A percentile compares a stretch with the other conserved stretches of the same genome.
Conservation (phyloP, 2,888 invertebrate genomes). For the Tetragnatha montana region DNA sequence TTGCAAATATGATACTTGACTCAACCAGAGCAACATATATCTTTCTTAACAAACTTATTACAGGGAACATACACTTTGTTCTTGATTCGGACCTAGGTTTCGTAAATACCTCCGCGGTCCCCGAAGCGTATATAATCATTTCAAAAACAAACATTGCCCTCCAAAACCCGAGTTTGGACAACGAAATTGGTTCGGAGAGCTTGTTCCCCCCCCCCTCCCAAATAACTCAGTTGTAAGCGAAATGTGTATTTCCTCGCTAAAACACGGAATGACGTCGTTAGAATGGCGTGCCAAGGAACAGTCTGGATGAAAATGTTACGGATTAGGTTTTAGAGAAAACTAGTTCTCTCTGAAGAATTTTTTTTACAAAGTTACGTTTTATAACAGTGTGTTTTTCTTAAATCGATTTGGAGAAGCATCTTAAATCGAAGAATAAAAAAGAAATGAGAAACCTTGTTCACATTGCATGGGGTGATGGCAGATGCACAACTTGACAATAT, state of each 20-base stretch:
- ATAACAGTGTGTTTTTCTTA: not conserved
- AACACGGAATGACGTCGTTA: slow-evolving; percentile 23
- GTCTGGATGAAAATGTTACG: slow-evolving; percentile 3
- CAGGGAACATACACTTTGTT: not conserved
- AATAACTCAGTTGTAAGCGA: slow-evolving; percentile 2
- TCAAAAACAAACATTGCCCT: slow-evolving; percentile 11
- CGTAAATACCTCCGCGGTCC: not conserved
- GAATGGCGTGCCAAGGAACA: slow-evolving; percentile 1
- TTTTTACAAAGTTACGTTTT: not conserved
- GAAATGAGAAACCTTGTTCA: not conserved
- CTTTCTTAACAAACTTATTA: no score
- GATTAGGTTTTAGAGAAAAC: not conserved
- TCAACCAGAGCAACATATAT: no score
- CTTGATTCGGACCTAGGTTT: not conserved
- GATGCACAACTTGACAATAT: no score
- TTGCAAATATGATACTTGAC: no score
- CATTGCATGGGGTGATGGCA: no score
- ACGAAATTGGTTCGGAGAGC: not conserved
- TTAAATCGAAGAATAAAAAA: not conserved
- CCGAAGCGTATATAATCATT: slow-evolving; percentile 16
- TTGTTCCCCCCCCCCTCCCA: not conserved
- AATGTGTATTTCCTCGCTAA: slow-evolving; percentile 20
- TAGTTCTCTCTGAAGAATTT: not conserved
- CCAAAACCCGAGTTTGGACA: slow-evolving; percentile 8
- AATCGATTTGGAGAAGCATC: not conserved